Percentiles rank a stretch among this genome's conserved stretches.
These are phyloP conservation scores for Acromyrmex charruanus DNA, from an alignment of 1,140 invertebrate genomes.

Conservation along the genomic window DNA sequence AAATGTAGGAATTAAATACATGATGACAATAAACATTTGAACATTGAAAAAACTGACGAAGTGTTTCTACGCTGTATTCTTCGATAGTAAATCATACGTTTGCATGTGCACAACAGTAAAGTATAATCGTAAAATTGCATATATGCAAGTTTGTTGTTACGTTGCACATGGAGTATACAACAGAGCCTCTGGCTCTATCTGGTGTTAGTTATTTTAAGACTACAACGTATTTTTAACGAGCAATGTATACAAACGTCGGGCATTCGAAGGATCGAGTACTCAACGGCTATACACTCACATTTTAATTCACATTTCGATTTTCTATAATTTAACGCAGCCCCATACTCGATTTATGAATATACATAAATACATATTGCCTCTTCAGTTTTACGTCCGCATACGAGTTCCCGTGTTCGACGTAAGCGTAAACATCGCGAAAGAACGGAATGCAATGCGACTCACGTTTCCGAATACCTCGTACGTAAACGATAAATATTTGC, in stretches of 20 bases:
- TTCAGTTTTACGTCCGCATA: not conserved
- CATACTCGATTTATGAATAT: conserved; percentile 4
- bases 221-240: not conserved
- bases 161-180: not conserved
- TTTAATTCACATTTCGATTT: conserved; percentile 28
- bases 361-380: conserved; percentile 3
- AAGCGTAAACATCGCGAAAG: conserved; percentile 13
- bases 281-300: too few relatives aligned
- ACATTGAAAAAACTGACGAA: not conserved
- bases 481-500: conserved; percentile 38
- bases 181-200: not conserved
- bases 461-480: conserved; percentile 21
- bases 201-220: conserved; percentile 9
- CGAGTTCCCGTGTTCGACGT: not conserved
- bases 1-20: conserved; percentile 1
- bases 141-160: conserved; percentile 1
- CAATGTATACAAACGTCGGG: not conserved
- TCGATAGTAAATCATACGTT: conserved; percentile 4
- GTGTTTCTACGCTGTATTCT: not conserved
- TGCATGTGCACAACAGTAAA: not conserved
- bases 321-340: conserved; percentile 6
- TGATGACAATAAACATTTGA: not conserved
- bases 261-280: not conserved
- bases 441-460: conserved; percentile 21
- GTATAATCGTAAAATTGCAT: conserved; percentile 6